phyloP scores from a whole-genome alignment of 1,140 invertebrate species.

The Cherax destructor region DNA sequence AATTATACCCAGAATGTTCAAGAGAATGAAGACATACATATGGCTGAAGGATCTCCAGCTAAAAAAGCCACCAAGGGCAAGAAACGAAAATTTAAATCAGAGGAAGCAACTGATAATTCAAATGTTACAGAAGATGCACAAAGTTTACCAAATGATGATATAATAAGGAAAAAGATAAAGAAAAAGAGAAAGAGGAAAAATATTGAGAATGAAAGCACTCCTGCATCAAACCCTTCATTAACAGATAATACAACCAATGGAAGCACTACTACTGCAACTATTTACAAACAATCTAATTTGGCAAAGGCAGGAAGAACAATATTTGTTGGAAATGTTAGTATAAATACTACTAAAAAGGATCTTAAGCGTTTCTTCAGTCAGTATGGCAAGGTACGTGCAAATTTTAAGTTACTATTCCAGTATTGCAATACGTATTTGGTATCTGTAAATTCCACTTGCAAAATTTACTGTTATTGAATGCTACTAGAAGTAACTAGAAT shows the following conservation, averaged over 20 bases:
- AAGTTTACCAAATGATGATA: background rate
- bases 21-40: background rate
- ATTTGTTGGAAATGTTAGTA: slow-evolving; percentile 27
- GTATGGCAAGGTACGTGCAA: slow-evolving; percentile 28
- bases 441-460: no score
- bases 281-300: no score
- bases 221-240: background rate
- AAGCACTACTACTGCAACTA: no score
- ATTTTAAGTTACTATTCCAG: background rate
- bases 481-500: no score
- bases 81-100: background rate
- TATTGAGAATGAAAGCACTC: background rate
- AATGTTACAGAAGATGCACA: background rate
- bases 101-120: background rate
- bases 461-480: no score
- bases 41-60: background rate
- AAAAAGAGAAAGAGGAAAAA: background rate
- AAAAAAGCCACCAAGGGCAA: background rate
- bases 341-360: background rate
- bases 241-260: background rate
- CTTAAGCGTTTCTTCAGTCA: slow-evolving; percentile 4
- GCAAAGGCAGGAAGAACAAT: slow-evolving; percentile 7
- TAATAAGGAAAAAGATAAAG: background rate
- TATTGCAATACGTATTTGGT: no score
- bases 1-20: background rate